These are phyloP conservation scores for Auanema sp. DNA, from an alignment of 2,888 invertebrate genomes.

Conservation along the genomic window DNA sequence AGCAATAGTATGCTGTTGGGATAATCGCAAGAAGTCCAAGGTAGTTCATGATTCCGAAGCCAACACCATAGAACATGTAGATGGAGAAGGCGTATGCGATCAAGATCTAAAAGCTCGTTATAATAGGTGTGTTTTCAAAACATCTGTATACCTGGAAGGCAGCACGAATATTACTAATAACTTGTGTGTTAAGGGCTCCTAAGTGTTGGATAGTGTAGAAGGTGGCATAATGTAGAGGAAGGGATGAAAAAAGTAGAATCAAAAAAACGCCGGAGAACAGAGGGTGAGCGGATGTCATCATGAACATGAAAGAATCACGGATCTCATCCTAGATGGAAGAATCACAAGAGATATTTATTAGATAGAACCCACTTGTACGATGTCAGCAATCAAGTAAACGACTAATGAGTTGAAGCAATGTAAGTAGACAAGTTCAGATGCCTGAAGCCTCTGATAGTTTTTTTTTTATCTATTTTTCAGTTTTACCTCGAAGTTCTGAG, in stretches of 20 bases:
- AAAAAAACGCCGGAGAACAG: conserved; percentile 47
- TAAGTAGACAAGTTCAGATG: conserved; percentile 59
- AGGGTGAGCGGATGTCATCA: conserved; percentile 56
- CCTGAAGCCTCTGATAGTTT: conserved; percentile 21
- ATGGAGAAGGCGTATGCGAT: conserved; percentile 53
- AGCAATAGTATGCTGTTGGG: conserved; percentile 21
- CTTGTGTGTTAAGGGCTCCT: conserved; percentile 45
- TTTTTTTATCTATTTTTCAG: not conserved
- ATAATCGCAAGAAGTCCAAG: conserved; percentile 31
- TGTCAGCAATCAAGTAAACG: conserved; percentile 57
- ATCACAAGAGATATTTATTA: not conserved
- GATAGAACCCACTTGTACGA: conserved; percentile 43
- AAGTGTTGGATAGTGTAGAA: conserved; percentile 42
- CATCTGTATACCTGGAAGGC: conserved; percentile 51
- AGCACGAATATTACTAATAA: conserved; percentile 50
- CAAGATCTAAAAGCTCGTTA: conserved; percentile 43
- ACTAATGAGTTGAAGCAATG: conserved; percentile 61
- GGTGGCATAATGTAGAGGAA: conserved; percentile 39
- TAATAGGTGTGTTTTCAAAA: too few relatives aligned
- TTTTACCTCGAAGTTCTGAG: conserved; percentile 24
- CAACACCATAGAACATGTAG: conserved; percentile 59
- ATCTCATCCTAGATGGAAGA: conserved; percentile 53
- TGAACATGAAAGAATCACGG: conserved; percentile 62
- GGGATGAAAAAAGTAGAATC: conserved; percentile 26
- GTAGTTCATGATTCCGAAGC: conserved; percentile 45